A percentile compares a stretch with the other conserved stretches of the same genome.
Conservation (phyloP, 2,797 vertebrate genomes). For the Hapalemur alaotrensis region DNA sequence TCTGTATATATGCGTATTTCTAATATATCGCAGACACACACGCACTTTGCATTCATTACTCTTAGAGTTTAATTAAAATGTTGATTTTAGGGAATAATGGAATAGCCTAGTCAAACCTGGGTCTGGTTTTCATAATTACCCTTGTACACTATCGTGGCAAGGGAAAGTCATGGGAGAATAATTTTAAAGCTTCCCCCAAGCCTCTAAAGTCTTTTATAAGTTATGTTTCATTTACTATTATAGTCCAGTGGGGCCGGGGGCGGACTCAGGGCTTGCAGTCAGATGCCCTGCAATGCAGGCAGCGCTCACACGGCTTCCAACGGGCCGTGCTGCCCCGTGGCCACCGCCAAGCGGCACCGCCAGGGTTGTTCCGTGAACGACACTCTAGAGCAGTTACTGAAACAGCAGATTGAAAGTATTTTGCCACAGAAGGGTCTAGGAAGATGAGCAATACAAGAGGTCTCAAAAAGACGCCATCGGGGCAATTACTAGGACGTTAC, state of each 20-base stretch:
- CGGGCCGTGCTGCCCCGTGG: neutral
- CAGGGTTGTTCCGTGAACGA: neutral
- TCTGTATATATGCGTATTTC: neutral
- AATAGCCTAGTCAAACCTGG: neutral
- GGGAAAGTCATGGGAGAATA: neutral
- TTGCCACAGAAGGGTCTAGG: neutral
- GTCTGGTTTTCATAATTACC: neutral
- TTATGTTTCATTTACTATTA: neutral
- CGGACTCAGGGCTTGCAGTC: neutral
- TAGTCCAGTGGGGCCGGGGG: neutral
- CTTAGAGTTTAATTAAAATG: neutral
- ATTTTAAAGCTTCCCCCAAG: neutral
- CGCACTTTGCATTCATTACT: neutral
- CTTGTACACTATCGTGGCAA: neutral
- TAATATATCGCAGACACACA: neutral
- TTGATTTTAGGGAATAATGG: neutral
- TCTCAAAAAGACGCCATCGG: neutral
- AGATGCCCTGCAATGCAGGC: neutral
- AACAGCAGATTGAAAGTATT: neutral
- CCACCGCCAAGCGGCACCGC: conserved; percentile 43
- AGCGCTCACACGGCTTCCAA: neutral
- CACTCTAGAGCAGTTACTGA: neutral
- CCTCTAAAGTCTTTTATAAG: neutral
- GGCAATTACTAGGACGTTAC: neutral
- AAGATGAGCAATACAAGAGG: neutral